Evolutionary conservation across 2,113 vertebrate genomes (phyloP).

Genomic region (Psilopsiagon aymara): DNA sequence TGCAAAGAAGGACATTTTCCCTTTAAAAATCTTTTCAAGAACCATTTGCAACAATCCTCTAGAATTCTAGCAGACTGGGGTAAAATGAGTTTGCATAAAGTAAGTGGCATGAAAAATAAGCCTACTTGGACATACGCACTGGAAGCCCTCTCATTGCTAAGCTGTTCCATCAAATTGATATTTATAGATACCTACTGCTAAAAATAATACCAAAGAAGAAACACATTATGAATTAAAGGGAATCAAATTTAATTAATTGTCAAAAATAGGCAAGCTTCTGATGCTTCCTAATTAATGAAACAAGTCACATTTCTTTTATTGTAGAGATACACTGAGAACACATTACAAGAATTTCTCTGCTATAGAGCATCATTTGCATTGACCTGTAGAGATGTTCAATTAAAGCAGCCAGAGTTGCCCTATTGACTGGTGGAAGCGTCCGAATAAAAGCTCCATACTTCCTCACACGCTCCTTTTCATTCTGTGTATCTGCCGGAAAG

Average conservation of each 20-base stretch:
- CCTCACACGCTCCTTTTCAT: constrained; percentile 83
- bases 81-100: background rate
- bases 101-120: background rate
- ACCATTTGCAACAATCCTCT: background rate
- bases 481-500: constrained; percentile 80
- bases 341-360: background rate
- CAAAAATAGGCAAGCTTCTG: background rate
- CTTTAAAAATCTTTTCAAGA: background rate
- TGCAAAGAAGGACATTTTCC: background rate
- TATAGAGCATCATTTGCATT: background rate
- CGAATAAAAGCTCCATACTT: constrained; percentile 90
- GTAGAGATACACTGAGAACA: background rate
- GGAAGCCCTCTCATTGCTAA: background rate
- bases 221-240: background rate
- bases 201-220: background rate
- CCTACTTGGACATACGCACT: background rate
- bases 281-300: background rate
- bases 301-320: background rate
- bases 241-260: background rate
- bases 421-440: constrained; percentile 86
- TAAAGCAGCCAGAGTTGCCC: constrained; percentile 88
- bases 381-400: constrained; percentile 96
- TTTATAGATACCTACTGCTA: background rate
- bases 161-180: background rate
- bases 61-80: background rate